Conservation (phyloP, 2,888 invertebrate genomes). For the Digitonthophagus gazella region DNA sequence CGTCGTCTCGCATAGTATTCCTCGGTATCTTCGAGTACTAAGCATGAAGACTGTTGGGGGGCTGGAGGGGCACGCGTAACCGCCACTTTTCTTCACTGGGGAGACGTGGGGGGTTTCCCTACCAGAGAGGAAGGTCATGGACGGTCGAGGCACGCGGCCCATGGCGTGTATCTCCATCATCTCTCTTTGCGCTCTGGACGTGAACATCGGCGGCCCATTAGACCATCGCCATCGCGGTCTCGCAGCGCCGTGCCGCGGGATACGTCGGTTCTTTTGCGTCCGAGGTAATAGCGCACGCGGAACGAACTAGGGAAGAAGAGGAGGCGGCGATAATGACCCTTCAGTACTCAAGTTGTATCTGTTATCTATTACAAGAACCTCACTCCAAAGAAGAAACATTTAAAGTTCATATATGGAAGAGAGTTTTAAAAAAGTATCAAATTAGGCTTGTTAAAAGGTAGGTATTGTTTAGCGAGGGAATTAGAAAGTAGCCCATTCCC, state of each 20-base stretch:
- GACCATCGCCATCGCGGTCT: conserved; percentile 11
- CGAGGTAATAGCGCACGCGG: background rate
- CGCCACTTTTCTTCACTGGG: conserved; percentile 5
- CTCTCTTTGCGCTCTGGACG: conserved; percentile 29
- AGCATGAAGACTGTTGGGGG: conserved; percentile 13
- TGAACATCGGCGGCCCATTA: conserved; percentile 28
- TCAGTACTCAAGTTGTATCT: background rate
- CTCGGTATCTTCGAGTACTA: conserved; percentile 4
- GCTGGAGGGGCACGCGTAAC: background rate
- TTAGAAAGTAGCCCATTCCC: background rate
- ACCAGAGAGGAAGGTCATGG: conserved; percentile 39
- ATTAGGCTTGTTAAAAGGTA: background rate
- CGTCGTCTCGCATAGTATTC: background rate
- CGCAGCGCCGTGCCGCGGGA: background rate
- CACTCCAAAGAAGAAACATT: background rate
- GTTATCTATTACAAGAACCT: background rate
- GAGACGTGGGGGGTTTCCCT: conserved; percentile 20
- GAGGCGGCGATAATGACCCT: background rate
- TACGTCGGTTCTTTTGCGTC: background rate
- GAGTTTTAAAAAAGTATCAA: background rate
- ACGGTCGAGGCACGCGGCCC: conserved; percentile 46
- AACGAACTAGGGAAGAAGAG: background rate
- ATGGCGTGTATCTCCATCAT: conserved; percentile 40
- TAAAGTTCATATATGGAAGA: background rate
- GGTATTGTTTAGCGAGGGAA: background rate